phyloP scores from a whole-genome alignment of 2,888 invertebrate species.

The Cephonodes hylas region DNA sequence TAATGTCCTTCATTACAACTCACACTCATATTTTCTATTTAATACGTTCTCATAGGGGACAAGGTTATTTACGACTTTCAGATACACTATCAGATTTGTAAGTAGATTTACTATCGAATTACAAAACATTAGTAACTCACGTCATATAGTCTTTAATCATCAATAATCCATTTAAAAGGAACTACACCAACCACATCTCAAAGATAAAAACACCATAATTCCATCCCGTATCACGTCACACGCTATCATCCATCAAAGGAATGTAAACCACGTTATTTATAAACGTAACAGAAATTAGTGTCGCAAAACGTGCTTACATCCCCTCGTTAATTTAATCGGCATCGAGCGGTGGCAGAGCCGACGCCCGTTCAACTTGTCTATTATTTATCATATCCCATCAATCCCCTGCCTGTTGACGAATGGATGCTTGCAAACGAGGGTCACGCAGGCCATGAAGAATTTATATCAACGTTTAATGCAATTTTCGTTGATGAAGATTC shows the following conservation, averaged over 20 bases:
- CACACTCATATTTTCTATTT: no score
- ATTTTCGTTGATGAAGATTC: neutral
- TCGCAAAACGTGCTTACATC: conserved; percentile 12
- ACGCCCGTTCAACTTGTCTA: conserved; percentile 31
- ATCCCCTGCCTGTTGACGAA: conserved; percentile 50
- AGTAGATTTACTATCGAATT: no score
- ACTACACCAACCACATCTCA: no score
- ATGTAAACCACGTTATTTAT: neutral
- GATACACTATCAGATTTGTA: no score
- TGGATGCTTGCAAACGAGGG: conserved; percentile 34
- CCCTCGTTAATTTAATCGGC: conserved; percentile 17
- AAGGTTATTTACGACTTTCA: no score
- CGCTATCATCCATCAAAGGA: neutral
- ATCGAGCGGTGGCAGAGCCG: conserved; percentile 12
- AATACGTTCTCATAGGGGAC: no score
- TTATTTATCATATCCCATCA: conserved; percentile 60
- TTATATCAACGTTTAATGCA: conserved; percentile 15
- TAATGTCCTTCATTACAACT: no score
- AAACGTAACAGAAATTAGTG: neutral
- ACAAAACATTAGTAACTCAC: no score
- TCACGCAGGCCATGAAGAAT: conserved; percentile 17
- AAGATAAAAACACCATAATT: no score
- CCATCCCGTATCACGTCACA: neutral
- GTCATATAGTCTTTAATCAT: no score
- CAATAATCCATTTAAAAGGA: no score